Evolutionary conservation across 2,888 invertebrate genomes (phyloP).

Genomic region (Neocrepidodera transversa): DNA sequence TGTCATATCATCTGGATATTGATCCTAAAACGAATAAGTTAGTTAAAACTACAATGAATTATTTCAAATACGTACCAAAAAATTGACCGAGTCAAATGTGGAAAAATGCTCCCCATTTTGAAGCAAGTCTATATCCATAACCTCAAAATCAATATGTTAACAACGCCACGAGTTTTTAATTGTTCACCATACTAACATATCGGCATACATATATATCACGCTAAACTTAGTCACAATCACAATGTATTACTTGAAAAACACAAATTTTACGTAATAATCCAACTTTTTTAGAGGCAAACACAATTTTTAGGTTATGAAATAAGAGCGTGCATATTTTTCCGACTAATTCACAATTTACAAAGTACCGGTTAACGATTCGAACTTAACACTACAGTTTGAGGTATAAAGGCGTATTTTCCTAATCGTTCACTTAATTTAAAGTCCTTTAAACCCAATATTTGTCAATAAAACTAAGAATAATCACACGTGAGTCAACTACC

Average conservation of each 20-base stretch:
- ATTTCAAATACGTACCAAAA: conserved; percentile 36
- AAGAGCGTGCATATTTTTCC: conserved; percentile 43
- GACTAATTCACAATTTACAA: conserved; percentile 22
- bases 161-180: conserved; percentile 21
- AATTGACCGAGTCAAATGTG: conserved; percentile 40
- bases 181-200: conserved; percentile 2
- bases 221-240: not conserved
- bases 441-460: conserved; percentile 33
- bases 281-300: conserved; percentile 37
- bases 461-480: conserved; percentile 42
- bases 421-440: not conserved
- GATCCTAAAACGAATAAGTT: conserved; percentile 32
- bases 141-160: conserved; percentile 31
- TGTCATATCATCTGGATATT: conserved; percentile 36
- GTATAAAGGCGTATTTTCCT: conserved; percentile 22
- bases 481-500: conserved; percentile 48
- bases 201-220: not conserved
- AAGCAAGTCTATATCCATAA: conserved; percentile 65
- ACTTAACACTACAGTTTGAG: conserved; percentile 13
- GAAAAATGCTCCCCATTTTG: conserved; percentile 63
- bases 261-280: conserved; percentile 39
- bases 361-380: conserved; percentile 18
- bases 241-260: conserved; percentile 7
- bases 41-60: conserved; percentile 12
- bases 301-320: conserved; percentile 43